Conservation (phyloP, 1,140 invertebrate genomes). For the Brachionus angularis region DNA sequence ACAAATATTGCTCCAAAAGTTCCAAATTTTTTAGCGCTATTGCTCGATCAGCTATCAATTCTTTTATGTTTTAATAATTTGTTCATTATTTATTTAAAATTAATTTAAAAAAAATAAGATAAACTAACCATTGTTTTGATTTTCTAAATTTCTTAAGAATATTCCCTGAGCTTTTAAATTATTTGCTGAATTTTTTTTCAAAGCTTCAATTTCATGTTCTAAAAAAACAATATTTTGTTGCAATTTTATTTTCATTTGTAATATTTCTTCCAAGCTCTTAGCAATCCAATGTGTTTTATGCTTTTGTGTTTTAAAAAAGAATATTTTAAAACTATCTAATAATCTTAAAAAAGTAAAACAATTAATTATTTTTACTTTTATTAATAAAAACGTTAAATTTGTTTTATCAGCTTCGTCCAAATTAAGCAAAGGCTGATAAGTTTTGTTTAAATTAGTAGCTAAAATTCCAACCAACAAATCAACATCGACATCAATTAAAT, state of each 20-base stretch:
- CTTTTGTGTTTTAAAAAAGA: slow-evolving; percentile 5
- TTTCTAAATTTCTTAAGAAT: slow-evolving; percentile 30
- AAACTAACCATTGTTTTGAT: slow-evolving; percentile 17
- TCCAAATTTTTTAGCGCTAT: slow-evolving; percentile 36
- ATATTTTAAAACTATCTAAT: not conserved
- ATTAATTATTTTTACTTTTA: not conserved
- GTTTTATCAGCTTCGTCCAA: slow-evolving; percentile 30
- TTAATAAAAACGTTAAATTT: not conserved
- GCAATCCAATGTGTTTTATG: slow-evolving; percentile 36
- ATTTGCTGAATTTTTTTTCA: slow-evolving; percentile 34
- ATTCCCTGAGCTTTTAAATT: slow-evolving; percentile 28
- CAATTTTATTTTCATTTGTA: slow-evolving; percentile 24
- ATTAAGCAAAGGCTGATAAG: slow-evolving; percentile 13
- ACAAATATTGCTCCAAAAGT: slow-evolving; percentile 38
- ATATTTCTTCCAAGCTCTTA: slow-evolving; percentile 34
- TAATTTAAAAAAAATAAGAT: not conserved
- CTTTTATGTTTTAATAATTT: too few species aligned
- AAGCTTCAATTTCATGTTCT: slow-evolving; percentile 25
- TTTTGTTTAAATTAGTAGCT: slow-evolving; percentile 20
- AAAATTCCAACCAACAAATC: slow-evolving; percentile 16
- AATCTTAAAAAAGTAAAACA: not conserved
- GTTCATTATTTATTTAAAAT: not conserved
- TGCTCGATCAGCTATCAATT: slow-evolving; percentile 22
- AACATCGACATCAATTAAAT: slow-evolving; percentile 18
- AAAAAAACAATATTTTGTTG: slow-evolving; percentile 33